Base-by-base conservation (phyloP, 2,797 vertebrate genomes). In the Linurgus olivaceus region DNA sequence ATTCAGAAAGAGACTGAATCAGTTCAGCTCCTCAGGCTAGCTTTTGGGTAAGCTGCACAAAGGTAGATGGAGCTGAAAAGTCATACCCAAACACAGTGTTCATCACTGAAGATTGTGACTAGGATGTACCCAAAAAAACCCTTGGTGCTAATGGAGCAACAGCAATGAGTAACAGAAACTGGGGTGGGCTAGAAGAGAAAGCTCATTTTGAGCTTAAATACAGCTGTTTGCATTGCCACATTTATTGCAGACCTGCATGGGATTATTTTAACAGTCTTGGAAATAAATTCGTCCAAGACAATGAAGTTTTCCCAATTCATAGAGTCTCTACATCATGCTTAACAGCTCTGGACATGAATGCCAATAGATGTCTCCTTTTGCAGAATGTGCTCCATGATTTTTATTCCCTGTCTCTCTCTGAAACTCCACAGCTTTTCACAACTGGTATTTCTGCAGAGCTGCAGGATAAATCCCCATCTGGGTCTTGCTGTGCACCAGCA, bases 381-480 rank as follows among this genome's bases (percentile, higher is more conserved):
- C 24, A 55, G 66, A 68, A 72, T 26, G 19, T 63, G 24, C 33
- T 91, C 55, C 44, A 66, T 47, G 11, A 14, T 0, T 6, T 29
- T 67, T 47, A 81, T 67, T 21, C 18, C 16, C 6, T 3, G 0
- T 38, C 1, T 63, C 23, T 75, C n/a, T 59, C 71, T 87, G 50
- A 83, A 94, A 50, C 24, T n/a, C 48, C 18, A 11, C 48, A 74
- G 48, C 20, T 74, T 91, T 85, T 68, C 29, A 37, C 6, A 2
- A 68, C 65, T 54, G 55, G 73, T 90, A n/a, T 76, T 86, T 96
- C 86, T 96, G 51, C 47, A 91, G 88, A 83, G 77, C 94, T 91
- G 23, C 76, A 73, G 85, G 89, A 92, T 82, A 94, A 94, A 95
- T 80, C 44, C 83, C 51, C 54, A 84, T 91, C 78, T 92, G 92